A percentile compares a stretch with the other conserved stretches of the same genome.
These are phyloP conservation scores for Galeopsomyia nigrocyanea DNA, from an alignment of 2,888 invertebrate species.

Conservation along the genomic window DNA sequence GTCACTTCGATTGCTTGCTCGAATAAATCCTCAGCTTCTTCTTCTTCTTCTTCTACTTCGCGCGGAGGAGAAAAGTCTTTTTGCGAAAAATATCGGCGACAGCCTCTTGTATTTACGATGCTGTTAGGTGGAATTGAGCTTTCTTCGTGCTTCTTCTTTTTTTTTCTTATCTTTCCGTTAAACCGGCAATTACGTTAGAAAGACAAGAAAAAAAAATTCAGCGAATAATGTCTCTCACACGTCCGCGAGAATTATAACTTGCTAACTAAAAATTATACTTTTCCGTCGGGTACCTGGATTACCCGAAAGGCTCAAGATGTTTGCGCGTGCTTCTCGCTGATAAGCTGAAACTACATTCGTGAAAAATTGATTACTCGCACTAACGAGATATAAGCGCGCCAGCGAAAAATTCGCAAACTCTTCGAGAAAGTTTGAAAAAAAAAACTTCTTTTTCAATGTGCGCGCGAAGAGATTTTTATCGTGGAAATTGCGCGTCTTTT, in stretches of 20 bases:
- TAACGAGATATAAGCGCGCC: not conserved
- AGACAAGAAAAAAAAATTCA: too few species aligned
- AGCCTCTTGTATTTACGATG: not conserved
- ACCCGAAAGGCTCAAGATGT: too few species aligned
- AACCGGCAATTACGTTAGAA: too few species aligned
- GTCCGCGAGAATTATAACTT: too few species aligned
- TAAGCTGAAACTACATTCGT: not conserved
- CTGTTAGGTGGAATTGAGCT: not conserved
- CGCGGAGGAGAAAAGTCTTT: not conserved
- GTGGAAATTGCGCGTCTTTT: too few species aligned
- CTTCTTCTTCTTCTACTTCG: not conserved
- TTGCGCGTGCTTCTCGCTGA: too few species aligned
- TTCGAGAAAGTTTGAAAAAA: too few species aligned
- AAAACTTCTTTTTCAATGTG: too few species aligned
- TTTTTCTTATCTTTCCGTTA: not conserved
- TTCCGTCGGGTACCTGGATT: too few species aligned
- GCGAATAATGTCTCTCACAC: too few species aligned
- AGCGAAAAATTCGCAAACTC: not conserved
- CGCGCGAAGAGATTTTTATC: too few species aligned
- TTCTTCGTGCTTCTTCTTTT: not conserved
- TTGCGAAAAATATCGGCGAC: not conserved
- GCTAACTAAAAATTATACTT: not conserved
- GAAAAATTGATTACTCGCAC: not conserved
- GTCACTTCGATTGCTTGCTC: not conserved
- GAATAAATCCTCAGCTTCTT: conserved; percentile 5